Percentiles rank a stretch among this genome's conserved stretches.
Conservation (phyloP, 2,888 invertebrate genomes). For the Dicyrtoma fusca region DNA sequence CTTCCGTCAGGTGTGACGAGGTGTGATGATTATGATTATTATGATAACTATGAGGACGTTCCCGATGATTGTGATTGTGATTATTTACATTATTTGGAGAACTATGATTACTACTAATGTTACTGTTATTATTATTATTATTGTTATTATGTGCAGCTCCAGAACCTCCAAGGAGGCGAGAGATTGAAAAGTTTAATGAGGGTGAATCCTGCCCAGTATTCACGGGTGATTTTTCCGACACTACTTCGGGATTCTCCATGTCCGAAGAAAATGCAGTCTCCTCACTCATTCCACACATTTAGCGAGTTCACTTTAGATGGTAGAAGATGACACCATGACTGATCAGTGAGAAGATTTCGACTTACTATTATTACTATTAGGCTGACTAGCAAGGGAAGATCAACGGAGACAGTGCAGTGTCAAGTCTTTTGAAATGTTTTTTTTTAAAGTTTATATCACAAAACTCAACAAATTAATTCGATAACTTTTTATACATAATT, state of each 20-base stretch:
- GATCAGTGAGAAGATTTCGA: no score
- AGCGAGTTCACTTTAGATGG: slow-evolving; percentile 1
- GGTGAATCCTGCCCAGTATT: slow-evolving; percentile 43
- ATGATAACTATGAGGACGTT: slow-evolving; percentile 27
- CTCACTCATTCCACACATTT: slow-evolving; percentile 57
- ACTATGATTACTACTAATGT: slow-evolving; percentile 15
- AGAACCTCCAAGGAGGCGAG: slow-evolving; percentile 55
- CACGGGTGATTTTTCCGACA: slow-evolving; percentile 43
- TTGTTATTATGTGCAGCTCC: slow-evolving; percentile 40
- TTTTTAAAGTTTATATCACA: no score
- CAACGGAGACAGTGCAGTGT: no score
- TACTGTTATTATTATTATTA: slow-evolving; percentile 42
- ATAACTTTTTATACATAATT: no score
- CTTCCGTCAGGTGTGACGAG: slow-evolving; percentile 10
- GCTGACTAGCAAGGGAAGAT: no score
- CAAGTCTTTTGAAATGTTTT: no score
- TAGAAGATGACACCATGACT: neutral
- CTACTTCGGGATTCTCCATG: slow-evolving; percentile 54
- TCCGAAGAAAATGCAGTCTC: slow-evolving; percentile 52
- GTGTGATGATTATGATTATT: slow-evolving; percentile 44
- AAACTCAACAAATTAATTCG: no score
- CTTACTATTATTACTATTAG: no score
- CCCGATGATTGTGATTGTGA: slow-evolving; percentile 22
- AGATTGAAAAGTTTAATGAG: slow-evolving; percentile 56
- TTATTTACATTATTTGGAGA: slow-evolving; percentile 7